Conservation (phyloP, 2,888 invertebrate species). For the Villa cingulata region DNA sequence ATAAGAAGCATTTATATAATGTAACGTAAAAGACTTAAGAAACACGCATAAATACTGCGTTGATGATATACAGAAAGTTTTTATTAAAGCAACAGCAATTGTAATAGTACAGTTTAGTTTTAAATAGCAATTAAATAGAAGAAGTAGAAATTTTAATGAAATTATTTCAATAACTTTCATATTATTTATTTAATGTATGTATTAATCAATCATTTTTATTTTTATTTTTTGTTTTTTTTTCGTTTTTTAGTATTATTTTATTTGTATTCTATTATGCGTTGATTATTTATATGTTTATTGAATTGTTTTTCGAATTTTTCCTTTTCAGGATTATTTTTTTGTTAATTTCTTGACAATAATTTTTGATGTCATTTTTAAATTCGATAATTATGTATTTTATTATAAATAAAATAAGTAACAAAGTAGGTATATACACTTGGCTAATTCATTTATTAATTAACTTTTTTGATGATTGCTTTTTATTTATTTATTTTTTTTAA, state of each 20-base stretch:
- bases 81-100: no score
- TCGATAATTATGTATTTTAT: no score
- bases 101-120: no score
- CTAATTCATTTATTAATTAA: no score
- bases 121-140: background rate
- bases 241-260: background rate
- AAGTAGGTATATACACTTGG: no score
- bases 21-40: no score
- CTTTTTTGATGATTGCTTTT: no score
- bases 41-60: no score
- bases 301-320: background rate
- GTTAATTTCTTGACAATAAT: background rate
- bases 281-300: background rate
- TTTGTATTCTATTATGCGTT: background rate
- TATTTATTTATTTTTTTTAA: no score
- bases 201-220: background rate
- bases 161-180: background rate
- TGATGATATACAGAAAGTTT: background rate
- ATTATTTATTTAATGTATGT: background rate
- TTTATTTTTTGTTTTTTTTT: background rate
- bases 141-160: background rate
- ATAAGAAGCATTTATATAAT: background rate
- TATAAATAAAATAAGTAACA: no score
- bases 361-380: no score
- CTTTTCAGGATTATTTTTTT: background rate